These are phyloP conservation scores for Pseudomugil tenellus DNA, from an alignment of 2,797 vertebrate species.

Conservation along the genomic window DNA sequence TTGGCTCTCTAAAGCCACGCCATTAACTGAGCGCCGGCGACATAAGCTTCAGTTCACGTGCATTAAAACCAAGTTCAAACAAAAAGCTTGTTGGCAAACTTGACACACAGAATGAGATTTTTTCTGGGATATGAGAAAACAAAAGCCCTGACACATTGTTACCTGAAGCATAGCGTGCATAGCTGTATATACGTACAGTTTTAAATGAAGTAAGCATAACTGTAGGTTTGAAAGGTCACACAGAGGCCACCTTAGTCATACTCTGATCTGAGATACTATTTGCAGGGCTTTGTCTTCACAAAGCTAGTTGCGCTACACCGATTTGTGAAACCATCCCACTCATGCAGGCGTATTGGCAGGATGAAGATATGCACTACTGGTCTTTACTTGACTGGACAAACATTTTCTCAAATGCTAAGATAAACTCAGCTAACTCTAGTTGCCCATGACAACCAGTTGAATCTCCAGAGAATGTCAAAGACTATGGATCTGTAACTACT, in stretches of 20 bases:
- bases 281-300: constrained; percentile 40
- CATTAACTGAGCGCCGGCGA: constrained; percentile 42
- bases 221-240: constrained; percentile 26
- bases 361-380: constrained; percentile 12
- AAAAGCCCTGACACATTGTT: neutral
- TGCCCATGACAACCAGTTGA: constrained; percentile 28
- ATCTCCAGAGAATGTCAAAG: constrained; percentile 31
- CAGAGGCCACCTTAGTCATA: constrained; percentile 35
- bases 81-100: constrained; percentile 28
- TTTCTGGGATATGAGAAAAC: neutral
- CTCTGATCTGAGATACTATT: constrained; percentile 37
- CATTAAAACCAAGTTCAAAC: constrained; percentile 41
- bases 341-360: constrained; percentile 4
- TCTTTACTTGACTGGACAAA: neutral
- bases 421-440: constrained; percentile 15
- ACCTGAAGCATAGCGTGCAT: neutral
- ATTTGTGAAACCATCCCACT: constrained; percentile 29
- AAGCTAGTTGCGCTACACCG: constrained; percentile 15
- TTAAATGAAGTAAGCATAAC: neutral
- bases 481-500: constrained; percentile 33
- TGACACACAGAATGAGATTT: neutral
- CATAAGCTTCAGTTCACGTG: constrained; percentile 34
- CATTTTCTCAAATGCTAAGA: constrained; percentile 12
- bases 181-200: constrained; percentile 11
- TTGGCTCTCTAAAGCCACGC: constrained; percentile 58